phyloP scores from a whole-genome alignment of 2,888 invertebrate genomes.

The Muschampia plurimacula region DNA sequence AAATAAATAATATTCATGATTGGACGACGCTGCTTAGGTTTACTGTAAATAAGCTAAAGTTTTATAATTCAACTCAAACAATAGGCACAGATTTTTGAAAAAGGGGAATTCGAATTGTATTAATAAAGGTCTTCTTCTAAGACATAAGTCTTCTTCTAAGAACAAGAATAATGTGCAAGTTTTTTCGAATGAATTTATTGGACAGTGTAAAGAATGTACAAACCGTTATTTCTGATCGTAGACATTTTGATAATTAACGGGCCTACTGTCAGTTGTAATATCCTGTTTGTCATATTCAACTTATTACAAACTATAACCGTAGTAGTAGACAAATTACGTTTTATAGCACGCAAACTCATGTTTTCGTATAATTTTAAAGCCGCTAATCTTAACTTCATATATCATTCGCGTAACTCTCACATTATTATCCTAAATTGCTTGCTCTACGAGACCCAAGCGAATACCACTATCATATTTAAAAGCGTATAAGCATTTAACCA shows the following conservation, averaged over 20 bases:
- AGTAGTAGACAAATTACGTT: not conserved
- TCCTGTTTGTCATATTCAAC: not conserved
- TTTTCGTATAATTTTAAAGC: not conserved
- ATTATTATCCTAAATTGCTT: slow-evolving; percentile 6
- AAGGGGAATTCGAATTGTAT: not conserved
- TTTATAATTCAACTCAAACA: slow-evolving; percentile 35
- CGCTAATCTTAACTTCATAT: not conserved
- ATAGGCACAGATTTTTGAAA: slow-evolving; percentile 34
- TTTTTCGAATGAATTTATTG: not conserved
- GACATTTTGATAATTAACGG: not conserved
- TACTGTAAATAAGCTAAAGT: slow-evolving; percentile 8
- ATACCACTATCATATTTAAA: slow-evolving; percentile 20
- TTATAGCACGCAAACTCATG: not conserved
- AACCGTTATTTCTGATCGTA: not conserved
- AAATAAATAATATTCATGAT: not conserved
- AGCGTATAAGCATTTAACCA: slow-evolving; percentile 34
- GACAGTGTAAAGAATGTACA: not conserved
- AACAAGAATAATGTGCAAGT: not conserved
- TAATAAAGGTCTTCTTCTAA: not conserved
- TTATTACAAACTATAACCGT: not conserved
- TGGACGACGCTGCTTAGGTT: not conserved
- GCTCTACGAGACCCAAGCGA: slow-evolving; percentile 26
- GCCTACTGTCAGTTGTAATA: not conserved
- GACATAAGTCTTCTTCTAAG: not conserved
- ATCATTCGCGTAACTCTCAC: not conserved